phyloP scores from a whole-genome alignment of 2,888 invertebrate species.

The Sepioteuthis lessoniana region DNA sequence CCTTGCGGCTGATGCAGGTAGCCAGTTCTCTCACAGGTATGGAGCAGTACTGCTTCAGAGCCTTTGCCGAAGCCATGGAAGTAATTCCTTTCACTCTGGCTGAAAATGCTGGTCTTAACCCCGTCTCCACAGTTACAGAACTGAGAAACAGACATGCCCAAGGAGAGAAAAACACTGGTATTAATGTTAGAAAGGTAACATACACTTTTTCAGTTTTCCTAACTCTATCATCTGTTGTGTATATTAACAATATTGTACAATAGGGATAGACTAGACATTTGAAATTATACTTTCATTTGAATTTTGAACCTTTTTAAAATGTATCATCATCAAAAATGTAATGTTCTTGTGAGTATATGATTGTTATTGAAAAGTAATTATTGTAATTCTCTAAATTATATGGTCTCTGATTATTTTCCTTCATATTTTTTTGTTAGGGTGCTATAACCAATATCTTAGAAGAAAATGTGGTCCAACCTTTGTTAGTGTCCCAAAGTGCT shows the following conservation, averaged over 20 bases:
- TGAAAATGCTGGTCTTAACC: constrained; percentile 93
- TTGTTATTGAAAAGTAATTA: too few species aligned
- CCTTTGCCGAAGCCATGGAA: constrained; percentile 96
- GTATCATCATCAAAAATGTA: too few species aligned
- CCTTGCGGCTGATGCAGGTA: constrained; percentile 86
- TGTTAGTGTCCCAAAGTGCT: constrained; percentile 94
- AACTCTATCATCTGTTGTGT: too few species aligned
- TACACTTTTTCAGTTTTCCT: not conserved
- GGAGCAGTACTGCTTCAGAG: constrained; percentile 94
- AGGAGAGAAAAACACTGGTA: constrained; percentile 90
- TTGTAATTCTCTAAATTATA: too few species aligned
- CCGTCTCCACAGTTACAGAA: constrained; percentile 96
- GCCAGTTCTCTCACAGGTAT: constrained; percentile 91
- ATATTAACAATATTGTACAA: too few species aligned
- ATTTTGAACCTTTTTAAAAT: too few species aligned
- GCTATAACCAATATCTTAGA: constrained; percentile 96
- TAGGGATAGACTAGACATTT: too few species aligned
- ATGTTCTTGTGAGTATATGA: too few species aligned
- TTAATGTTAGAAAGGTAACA: constrained; percentile 87
- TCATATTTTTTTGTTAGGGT: constrained; percentile 78
- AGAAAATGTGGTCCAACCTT: constrained; percentile 97
- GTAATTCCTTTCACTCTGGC: constrained; percentile 92
- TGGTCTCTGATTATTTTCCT: too few species aligned
- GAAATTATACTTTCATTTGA: too few species aligned
- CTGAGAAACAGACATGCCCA: constrained; percentile 93